Base-by-base conservation (phyloP, 1,140 invertebrate species). In the Diabrotica virgifera region DNA sequence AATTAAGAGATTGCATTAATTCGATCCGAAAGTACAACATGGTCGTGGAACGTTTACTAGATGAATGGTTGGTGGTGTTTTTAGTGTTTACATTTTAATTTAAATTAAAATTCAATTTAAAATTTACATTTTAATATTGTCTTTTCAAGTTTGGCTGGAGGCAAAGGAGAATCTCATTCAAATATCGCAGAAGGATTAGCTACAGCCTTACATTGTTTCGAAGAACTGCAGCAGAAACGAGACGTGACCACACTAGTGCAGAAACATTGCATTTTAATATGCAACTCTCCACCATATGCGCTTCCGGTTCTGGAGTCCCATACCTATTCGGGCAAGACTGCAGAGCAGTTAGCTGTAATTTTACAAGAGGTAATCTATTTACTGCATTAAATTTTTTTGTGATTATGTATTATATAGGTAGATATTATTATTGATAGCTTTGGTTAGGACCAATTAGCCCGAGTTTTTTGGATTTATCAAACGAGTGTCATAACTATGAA, bases 251-350 rank as follows among this genome's bases (percentile, higher is more conserved):
- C 58, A 36, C 76, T 76, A 66, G 74, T 82, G 8, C 86, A 90
- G 72, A 87, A 88, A 59, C 93, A 97, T 79, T 94, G 94, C 71
- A 89, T 98, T 61, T 80, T 97, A 7, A 85, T 97, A 24, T 96
- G 93, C 76, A 96, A 95, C 78, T 96, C 94, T n/a, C 90, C 93
- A 6, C 94, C 94, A 0, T 97, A 97, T 78, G 86, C 89, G 57
- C 86, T 94, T 65, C 89, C 90, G 24, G 91, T 93, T 24, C 87
- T 87, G 76, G 94, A 97, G 79, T 88, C 87, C 24, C 86, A 85
- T 71, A 81, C 84, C 36, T 94, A 89, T 81, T 79, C 84, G 65
- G 88, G 91, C 52, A 85, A 89, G 72, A 86, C 84, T 46, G 83
- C 87, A 55, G 93, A 95, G 59, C 89, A 94, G 74, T 75, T 95